phyloP scores from a whole-genome alignment of 2,888 invertebrate species.

The Nasonovia ribisnigri region DNA sequence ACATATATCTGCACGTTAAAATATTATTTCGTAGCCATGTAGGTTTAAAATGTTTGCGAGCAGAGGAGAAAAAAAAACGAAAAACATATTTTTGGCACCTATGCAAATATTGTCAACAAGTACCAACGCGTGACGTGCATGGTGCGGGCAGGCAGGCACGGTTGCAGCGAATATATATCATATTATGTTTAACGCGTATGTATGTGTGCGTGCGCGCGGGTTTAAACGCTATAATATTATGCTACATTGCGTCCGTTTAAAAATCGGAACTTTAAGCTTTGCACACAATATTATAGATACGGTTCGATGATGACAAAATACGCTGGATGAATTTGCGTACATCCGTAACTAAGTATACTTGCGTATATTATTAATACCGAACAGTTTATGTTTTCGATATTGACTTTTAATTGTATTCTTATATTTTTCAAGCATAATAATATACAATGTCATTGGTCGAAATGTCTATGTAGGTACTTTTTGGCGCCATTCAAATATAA shows the following conservation, averaged over 20 bases:
- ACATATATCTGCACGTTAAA: not conserved
- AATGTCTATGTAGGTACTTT: no score
- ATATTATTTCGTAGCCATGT: not conserved
- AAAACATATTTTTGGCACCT: constrained; percentile 59
- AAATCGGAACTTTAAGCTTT: not conserved
- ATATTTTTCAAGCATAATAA: not conserved
- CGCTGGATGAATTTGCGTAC: not conserved
- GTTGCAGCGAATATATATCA: not conserved
- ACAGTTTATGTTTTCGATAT: not conserved
- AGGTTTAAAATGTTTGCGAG: not conserved
- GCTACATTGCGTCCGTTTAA: not conserved
- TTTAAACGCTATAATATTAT: not conserved
- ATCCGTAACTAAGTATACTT: not conserved
- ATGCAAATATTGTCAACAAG: constrained; percentile 42
- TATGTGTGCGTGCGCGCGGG: not conserved
- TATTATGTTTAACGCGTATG: not conserved
- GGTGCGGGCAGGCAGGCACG: not conserved
- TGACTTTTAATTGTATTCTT: not conserved
- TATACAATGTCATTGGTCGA: not conserved
- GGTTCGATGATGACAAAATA: not conserved
- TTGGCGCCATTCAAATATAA: not conserved
- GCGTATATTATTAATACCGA: not conserved
- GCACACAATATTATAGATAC: not conserved
- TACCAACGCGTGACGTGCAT: not conserved
- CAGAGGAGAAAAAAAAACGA: not conserved